These are phyloP conservation scores for Eupithecia subfuscata DNA, from an alignment of 2,888 invertebrate genomes.

Conservation along the genomic window DNA sequence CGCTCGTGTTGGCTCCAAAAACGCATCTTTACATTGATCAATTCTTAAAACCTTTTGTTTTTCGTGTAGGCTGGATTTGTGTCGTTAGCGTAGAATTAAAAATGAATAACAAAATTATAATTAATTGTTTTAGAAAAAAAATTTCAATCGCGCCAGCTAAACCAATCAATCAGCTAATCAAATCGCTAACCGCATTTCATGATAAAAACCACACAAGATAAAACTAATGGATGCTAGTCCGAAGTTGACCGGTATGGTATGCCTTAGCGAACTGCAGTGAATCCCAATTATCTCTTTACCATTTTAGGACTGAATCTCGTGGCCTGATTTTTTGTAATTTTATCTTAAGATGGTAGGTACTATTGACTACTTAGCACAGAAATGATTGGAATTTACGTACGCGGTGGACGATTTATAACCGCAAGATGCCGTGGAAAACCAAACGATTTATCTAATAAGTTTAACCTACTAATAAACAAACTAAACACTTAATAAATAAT, in stretches of 20 bases:
- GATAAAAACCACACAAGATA: background rate
- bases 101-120: too few relatives aligned
- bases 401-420: background rate
- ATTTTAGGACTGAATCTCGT: constrained; percentile 34
- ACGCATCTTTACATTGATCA: too few relatives aligned
- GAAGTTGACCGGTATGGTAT: background rate
- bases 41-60: too few relatives aligned
- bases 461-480: background rate
- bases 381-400: background rate
- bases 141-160: background rate
- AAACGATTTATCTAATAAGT: background rate
- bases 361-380: background rate
- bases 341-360: background rate
- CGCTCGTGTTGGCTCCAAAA: too few relatives aligned
- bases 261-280: constrained; percentile 16
- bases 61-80: too few relatives aligned
- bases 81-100: too few relatives aligned
- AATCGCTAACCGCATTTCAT: background rate
- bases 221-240: background rate
- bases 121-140: too few relatives aligned
- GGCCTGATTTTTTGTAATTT: constrained; percentile 32
- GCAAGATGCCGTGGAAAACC: background rate
- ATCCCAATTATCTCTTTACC: constrained; percentile 38
- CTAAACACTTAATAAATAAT: too few relatives aligned
- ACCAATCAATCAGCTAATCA: background rate